Conservation (phyloP, 2,797 vertebrate species). For the Taenioides sp. region DNA sequence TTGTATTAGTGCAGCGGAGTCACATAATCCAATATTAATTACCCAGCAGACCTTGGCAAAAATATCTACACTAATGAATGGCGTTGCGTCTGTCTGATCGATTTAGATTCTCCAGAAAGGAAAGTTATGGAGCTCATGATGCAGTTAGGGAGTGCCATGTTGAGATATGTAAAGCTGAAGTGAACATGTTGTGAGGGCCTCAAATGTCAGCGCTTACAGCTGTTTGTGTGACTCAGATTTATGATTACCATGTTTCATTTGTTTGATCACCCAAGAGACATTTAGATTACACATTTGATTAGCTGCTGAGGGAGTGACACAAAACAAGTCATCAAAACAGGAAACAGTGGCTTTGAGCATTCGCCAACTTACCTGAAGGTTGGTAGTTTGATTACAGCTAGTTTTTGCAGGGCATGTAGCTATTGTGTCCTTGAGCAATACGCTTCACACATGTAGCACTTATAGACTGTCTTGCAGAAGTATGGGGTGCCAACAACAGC, state of each 20-base stretch:
- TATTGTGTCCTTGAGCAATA: not conserved
- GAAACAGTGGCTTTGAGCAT: not conserved
- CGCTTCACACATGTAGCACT: not conserved
- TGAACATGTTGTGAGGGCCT: not conserved
- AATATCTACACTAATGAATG: constrained; percentile 39
- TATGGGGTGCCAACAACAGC: not conserved
- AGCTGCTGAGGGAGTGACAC: not conserved
- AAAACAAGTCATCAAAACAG: not conserved
- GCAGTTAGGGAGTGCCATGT: not conserved
- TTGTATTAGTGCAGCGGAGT: constrained; percentile 4
- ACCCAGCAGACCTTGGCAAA: constrained; percentile 36
- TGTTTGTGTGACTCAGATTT: not conserved
- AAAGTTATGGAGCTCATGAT: not conserved
- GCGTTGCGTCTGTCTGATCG: constrained; percentile 20
- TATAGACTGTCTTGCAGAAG: not conserved
- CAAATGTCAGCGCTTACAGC: not conserved
- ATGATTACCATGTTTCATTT: no score
- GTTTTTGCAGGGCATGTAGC: not conserved
- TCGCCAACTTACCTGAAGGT: not conserved
- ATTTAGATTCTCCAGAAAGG: constrained; percentile 1
- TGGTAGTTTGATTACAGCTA: no score
- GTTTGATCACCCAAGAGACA: not conserved
- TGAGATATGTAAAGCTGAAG: constrained; percentile 1
- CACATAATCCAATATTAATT: constrained; percentile 53
- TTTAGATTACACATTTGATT: not conserved